Conservation (phyloP, 2,888 invertebrate genomes). For the Dasypogon diadema region DNA sequence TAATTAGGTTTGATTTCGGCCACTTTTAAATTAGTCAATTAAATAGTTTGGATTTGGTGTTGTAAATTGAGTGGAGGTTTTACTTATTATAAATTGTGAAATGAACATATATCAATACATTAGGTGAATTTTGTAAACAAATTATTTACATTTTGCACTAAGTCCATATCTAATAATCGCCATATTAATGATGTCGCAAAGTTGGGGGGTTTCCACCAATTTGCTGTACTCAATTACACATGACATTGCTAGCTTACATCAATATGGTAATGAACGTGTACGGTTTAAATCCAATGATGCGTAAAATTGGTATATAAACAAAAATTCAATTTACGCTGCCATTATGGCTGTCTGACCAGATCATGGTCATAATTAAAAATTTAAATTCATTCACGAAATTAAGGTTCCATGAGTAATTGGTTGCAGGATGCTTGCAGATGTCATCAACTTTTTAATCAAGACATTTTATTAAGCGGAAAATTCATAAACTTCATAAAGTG, state of each 20-base stretch:
- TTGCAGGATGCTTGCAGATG: neutral
- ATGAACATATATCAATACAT: too few relatives aligned
- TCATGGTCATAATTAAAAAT: constrained; percentile 35
- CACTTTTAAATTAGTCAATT: too few relatives aligned
- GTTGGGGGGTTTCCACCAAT: neutral
- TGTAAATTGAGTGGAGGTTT: too few relatives aligned
- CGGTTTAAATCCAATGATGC: neutral
- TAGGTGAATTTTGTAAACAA: too few relatives aligned
- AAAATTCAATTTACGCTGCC: constrained; percentile 25
- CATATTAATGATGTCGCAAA: neutral
- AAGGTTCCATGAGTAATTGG: constrained; percentile 26
- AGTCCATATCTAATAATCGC: too few relatives aligned
- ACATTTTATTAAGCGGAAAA: too few relatives aligned
- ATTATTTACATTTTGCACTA: too few relatives aligned
- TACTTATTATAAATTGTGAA: too few relatives aligned
- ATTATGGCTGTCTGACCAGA: constrained; percentile 1
- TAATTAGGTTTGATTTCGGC: too few relatives aligned
- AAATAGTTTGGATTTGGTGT: too few relatives aligned
- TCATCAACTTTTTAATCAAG: neutral
- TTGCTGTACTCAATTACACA: too few relatives aligned
- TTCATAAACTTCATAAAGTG: too few relatives aligned
- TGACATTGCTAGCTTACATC: neutral
- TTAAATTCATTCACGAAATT: constrained; percentile 28
- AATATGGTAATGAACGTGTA: neutral
- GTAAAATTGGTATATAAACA: constrained; percentile 32